Conservation (phyloP, 2,888 invertebrate species). For the Anthoptus insignis region DNA sequence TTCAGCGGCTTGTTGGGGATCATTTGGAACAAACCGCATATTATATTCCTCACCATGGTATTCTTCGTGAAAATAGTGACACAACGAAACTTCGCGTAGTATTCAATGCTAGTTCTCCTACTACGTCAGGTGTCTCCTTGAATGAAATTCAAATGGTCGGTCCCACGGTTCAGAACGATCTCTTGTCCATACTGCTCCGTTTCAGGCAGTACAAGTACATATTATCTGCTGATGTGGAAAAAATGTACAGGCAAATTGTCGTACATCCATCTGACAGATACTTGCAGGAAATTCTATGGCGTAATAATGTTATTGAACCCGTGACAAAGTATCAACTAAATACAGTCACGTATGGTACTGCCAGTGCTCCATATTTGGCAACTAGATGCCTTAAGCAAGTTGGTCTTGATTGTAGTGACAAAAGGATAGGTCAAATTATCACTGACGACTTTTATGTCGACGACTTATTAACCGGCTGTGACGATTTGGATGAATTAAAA, state of each 20-base stretch:
- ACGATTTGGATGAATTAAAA: constrained; percentile 22
- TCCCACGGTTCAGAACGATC: constrained; percentile 47
- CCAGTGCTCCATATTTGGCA: constrained; percentile 49
- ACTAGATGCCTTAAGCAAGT: constrained; percentile 48
- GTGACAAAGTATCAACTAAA: constrained; percentile 45
- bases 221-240: constrained; percentile 47
- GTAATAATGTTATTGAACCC: constrained; percentile 34
- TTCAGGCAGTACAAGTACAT: constrained; percentile 46
- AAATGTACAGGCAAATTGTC: constrained; percentile 48
- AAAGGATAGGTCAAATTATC: constrained; percentile 41
- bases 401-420: constrained; percentile 42
- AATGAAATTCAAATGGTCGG: constrained; percentile 48
- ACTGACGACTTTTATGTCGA: constrained; percentile 50
- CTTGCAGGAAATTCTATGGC: constrained; percentile 44
- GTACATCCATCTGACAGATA: constrained; percentile 39
- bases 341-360: constrained; percentile 50
- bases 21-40: too few species aligned
- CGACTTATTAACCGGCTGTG: constrained; percentile 38
- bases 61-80: constrained; percentile 23
- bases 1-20: too few species aligned
- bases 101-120: constrained; percentile 21
- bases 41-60: constrained; percentile 32
- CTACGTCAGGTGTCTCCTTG: constrained; percentile 37
- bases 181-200: constrained; percentile 46
- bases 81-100: constrained; percentile 31